Evolutionary conservation across 2,888 invertebrate genomes (phyloP).

Genomic region (Andrena marginata): DNA sequence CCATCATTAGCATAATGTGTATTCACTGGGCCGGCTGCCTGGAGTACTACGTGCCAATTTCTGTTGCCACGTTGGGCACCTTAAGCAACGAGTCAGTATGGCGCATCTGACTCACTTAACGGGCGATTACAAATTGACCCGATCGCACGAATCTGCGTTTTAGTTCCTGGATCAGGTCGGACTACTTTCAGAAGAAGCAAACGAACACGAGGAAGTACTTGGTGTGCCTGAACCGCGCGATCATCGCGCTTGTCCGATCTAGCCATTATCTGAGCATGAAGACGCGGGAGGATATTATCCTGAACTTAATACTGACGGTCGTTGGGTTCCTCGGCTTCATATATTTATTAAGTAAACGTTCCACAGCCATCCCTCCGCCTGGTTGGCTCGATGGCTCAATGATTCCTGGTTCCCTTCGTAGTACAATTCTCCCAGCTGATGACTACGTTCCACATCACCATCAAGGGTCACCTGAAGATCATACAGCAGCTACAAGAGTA

Average conservation of each 20-base stretch:
- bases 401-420: constrained; percentile 1
- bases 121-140: background rate
- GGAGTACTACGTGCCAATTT: constrained; percentile 78
- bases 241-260: constrained; percentile 75
- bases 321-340: constrained; percentile 79
- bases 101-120: background rate
- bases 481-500: constrained; percentile 84
- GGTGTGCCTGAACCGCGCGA: constrained; percentile 77
- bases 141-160: background rate
- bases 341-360: constrained; percentile 76
- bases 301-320: constrained; percentile 76
- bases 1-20: constrained; percentile 65
- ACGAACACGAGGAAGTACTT: constrained; percentile 73
- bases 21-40: constrained; percentile 82
- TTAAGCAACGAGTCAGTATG: constrained; percentile 63
- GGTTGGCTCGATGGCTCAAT: background rate
- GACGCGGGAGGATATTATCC: constrained; percentile 78
- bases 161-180: constrained; percentile 78
- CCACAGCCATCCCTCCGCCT: background rate
- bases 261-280: constrained; percentile 75
- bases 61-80: constrained; percentile 57
- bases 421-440: constrained; percentile 75
- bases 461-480: constrained; percentile 71
- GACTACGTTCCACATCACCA: constrained; percentile 70
- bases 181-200: constrained; percentile 66